Conservation (phyloP, 2,113 vertebrate genomes). For the Hepsetus odoe region DNA sequence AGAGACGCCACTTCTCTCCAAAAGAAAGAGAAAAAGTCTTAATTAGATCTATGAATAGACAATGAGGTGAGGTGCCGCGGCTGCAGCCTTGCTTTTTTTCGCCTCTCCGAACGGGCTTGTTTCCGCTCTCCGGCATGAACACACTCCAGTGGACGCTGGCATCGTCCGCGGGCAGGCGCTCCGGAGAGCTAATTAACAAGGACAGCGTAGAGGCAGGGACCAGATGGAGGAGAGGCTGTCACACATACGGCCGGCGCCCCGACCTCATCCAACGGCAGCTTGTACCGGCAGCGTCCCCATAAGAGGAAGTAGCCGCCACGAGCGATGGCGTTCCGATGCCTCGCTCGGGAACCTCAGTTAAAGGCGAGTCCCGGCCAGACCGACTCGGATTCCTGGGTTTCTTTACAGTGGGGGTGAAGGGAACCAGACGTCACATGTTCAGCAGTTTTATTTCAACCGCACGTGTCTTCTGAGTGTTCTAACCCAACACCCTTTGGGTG, state of each 20-base stretch:
- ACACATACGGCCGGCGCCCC: neutral
- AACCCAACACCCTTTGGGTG: no score
- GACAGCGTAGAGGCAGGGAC: slow-evolving; percentile 60
- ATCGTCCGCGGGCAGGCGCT: slow-evolving; percentile 35
- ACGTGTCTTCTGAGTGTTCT: no score
- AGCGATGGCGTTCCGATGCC: no score
- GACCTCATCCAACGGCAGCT: slow-evolving; percentile 7
- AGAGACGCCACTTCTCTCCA: slow-evolving; percentile 60
- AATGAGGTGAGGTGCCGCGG: slow-evolving; percentile 61
- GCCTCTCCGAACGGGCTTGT: neutral
- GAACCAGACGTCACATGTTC: no score
- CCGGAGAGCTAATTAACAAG: slow-evolving; percentile 64
- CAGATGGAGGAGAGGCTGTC: slow-evolving; percentile 64
- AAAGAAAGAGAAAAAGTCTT: slow-evolving; percentile 62
- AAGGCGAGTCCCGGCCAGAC: no score
- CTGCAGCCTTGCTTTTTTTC: slow-evolving; percentile 41
- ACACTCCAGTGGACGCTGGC: slow-evolving; percentile 34
- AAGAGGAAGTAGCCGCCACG: neutral
- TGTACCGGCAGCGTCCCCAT: slow-evolving; percentile 14
- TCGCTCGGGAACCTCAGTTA: no score
- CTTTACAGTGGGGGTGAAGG: no score
- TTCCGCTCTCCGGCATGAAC: slow-evolving; percentile 29
- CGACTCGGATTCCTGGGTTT: no score
- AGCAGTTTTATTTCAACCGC: no score
- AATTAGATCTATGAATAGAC: slow-evolving; percentile 71